Percentiles rank a stretch among this genome's conserved stretches.
Conservation (phyloP, 2,888 invertebrate species). For the Aspidapion aeneum region DNA sequence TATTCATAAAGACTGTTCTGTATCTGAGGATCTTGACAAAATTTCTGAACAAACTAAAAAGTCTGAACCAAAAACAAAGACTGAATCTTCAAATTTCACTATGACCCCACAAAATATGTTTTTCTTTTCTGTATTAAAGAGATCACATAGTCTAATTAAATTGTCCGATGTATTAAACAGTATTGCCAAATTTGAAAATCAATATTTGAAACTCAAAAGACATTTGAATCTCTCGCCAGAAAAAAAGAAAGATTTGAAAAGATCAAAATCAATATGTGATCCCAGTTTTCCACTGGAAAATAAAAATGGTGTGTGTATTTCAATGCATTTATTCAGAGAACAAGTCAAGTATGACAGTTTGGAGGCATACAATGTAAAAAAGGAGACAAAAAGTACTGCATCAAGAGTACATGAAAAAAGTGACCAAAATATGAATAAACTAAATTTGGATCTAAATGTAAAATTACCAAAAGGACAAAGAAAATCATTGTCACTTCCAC, state of each 20-base stretch:
- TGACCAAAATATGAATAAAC: background rate
- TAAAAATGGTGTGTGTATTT: conserved; percentile 54
- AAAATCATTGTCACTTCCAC: conserved; percentile 63
- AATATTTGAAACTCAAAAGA: background rate
- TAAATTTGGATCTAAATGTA: background rate
- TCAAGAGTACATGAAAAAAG: background rate
- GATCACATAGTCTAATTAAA: conserved; percentile 58
- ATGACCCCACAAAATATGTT: background rate
- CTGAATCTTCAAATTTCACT: background rate
- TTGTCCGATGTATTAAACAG: conserved; percentile 59
- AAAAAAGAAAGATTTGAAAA: conserved; percentile 30
- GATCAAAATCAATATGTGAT: conserved; percentile 67
- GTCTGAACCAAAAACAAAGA: background rate
- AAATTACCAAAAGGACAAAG: conserved; percentile 40
- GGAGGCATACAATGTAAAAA: background rate
- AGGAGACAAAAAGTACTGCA: background rate
- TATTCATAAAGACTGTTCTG: conserved; percentile 57
- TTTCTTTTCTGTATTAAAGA: conserved; percentile 26
- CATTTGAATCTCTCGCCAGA: conserved; percentile 27
- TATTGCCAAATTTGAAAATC: conserved; percentile 15
- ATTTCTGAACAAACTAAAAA: background rate
- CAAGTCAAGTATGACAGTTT: background rate
- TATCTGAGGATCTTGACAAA: conserved; percentile 20
- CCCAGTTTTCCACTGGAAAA: conserved; percentile 75
- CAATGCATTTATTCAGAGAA: background rate